Percentiles rank a stretch among this genome's conserved stretches.
These are phyloP conservation scores for Menura novaehollandiae DNA, from an alignment of 2,113 vertebrate genomes.

Conservation along the genomic window DNA sequence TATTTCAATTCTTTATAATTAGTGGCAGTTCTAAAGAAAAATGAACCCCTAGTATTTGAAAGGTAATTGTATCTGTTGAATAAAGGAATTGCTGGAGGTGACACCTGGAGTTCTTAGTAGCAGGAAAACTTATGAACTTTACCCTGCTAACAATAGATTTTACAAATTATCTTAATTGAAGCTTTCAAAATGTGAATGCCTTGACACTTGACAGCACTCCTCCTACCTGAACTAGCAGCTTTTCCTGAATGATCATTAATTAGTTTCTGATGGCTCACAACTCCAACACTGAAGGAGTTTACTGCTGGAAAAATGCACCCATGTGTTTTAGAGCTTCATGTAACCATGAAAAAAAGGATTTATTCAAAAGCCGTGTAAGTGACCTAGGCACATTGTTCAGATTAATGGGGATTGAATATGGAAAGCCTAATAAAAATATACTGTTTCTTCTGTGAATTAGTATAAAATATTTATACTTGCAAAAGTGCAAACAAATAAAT, in stretches of 20 bases:
- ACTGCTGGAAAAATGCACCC: neutral
- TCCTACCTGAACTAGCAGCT: neutral
- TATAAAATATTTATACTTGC: neutral
- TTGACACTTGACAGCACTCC: slow-evolving; percentile 23
- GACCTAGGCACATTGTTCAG: neutral
- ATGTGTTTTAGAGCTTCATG: neutral
- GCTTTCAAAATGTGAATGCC: slow-evolving; percentile 43
- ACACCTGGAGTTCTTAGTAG: neutral
- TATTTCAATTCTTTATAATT: neutral
- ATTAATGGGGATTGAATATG: neutral
- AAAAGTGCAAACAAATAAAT: neutral
- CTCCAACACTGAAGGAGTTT: neutral
- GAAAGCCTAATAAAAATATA: neutral
- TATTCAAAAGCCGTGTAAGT: neutral
- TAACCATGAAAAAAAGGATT: neutral
- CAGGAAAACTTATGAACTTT: neutral
- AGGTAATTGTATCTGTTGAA: neutral
- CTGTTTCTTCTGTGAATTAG: neutral
- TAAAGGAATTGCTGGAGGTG: neutral
- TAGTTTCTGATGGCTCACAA: neutral
- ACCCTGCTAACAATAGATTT: slow-evolving; percentile 21
- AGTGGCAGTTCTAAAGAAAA: neutral
- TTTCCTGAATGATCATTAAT: slow-evolving; percentile 16
- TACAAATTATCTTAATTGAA: slow-evolving; percentile 39
- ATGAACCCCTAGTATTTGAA: neutral